A percentile compares a stretch with the other conserved stretches of the same genome.
Conservation (phyloP, 2,888 invertebrate genomes). For the Chymomyza fuscimana region DNA sequence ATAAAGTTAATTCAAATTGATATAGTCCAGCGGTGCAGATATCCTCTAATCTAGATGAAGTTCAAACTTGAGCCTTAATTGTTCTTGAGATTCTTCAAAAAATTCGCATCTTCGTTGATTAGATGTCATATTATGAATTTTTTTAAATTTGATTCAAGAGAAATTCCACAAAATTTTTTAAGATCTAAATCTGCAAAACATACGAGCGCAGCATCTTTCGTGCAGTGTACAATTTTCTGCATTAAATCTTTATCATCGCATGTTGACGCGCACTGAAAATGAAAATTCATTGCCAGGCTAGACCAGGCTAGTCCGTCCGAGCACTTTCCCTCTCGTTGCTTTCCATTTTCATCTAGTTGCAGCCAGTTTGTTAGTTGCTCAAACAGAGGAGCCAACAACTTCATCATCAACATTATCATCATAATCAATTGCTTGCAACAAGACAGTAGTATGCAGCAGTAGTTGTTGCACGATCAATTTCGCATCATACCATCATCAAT, state of each 20-base stretch:
- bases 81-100: too few species aligned
- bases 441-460: conserved; percentile 68
- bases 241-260: conserved; percentile 5
- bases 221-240: neutral
- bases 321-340: conserved; percentile 78
- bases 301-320: conserved; percentile 37
- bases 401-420: conserved; percentile 13
- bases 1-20: too few species aligned
- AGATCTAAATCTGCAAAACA: too few species aligned
- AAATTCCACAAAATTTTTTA: too few species aligned
- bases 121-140: too few species aligned
- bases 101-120: too few species aligned
- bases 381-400: conserved; percentile 15
- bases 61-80: too few species aligned
- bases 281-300: conserved; percentile 55
- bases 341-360: conserved; percentile 48
- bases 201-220: neutral
- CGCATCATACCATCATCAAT: neutral
- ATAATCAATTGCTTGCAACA: conserved; percentile 37
- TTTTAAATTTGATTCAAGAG: too few species aligned
- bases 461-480: conserved; percentile 77
- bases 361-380: neutral
- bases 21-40: too few species aligned
- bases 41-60: too few species aligned
- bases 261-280: conserved; percentile 35